Evolutionary conservation across 1,140 invertebrate genomes (phyloP), one percentile per base, ranked within the genome.

Genomic region (Trachymyrmex cornetzi): DNA sequence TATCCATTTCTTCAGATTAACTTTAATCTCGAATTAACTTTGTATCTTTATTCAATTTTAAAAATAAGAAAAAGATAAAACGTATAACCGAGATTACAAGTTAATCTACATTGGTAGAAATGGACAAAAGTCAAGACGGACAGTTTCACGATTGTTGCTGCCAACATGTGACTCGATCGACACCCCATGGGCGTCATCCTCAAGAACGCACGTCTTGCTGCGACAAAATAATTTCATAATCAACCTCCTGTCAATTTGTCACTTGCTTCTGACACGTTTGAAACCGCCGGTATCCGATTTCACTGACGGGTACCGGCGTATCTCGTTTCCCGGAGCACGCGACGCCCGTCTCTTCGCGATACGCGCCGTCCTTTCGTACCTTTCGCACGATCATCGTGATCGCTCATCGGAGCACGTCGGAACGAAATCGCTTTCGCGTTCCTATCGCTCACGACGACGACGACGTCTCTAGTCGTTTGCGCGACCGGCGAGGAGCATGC

Each of bases 381-480:
- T 89, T 89, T 63, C 88, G 88, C 63, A 89, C 88, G 81, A 89
- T 88, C 61, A 89, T 89, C 44, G 24, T 89, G 55, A 89, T 79
- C 19, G 48, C 44, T n/a, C 87, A 69, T 69, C 22, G 12, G 38
- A 22, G 14, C 14, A 72, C 74, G 85, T 89, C 38, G 38, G 64
- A 69, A 63, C 63, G 22, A 59, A 24, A 34, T 24, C 22, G 30
- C 27, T 27, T 9, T 71, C 53, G 55, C 67, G 79, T 57, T 48
- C 14, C 34, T 72, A 72, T 38, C 7, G 34, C 6, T 38, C 53
- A 34, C 53, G 55, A 24, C 67, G 19, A 82, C 66, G 75, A 64
- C 57, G 38, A 50, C n/a, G 38, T 19, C 6, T 74, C 14, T 63
- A 75, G 50, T 82, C 59, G 61, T 12, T 66, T 44, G 48, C 27